phyloP scores from a whole-genome alignment of 35 echinoderm and acorn worm genomes.

The Eucidaris tribuloides region DNA sequence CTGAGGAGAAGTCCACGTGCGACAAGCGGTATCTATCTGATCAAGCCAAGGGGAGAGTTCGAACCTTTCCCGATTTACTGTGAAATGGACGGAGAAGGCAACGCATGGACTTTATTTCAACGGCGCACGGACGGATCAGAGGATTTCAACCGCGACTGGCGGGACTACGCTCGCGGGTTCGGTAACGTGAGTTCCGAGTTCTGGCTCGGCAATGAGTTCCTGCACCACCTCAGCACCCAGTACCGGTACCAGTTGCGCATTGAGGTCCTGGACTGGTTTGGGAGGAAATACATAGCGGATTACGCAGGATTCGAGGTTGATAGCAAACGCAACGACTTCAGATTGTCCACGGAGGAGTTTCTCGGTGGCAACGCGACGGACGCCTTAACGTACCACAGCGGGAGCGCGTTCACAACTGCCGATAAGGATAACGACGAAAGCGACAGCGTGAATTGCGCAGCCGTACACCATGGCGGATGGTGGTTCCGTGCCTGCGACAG shows the following conservation, averaged over 20 bases:
- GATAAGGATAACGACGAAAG: slow-evolving; percentile 93
- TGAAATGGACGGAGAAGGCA: slow-evolving; percentile 75
- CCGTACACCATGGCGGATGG: slow-evolving; percentile 75
- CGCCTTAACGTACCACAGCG: slow-evolving; percentile 70
- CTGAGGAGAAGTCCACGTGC: slow-evolving; percentile 43
- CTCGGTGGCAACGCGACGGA: slow-evolving; percentile 72
- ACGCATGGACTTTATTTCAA: slow-evolving; percentile 88
- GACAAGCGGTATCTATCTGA: slow-evolving; percentile 76
- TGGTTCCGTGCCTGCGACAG: slow-evolving; percentile 91
- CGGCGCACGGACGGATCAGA: slow-evolving; percentile 67
- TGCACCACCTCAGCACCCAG: slow-evolving; percentile 67
- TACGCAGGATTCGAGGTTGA: slow-evolving; percentile 64
- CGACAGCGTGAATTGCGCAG: slow-evolving; percentile 56
- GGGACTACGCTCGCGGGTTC: slow-evolving; percentile 78
- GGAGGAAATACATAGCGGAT: slow-evolving; percentile 49
- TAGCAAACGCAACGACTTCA: slow-evolving; percentile 55
- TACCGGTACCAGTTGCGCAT: slow-evolving; percentile 75
- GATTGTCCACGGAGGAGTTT: slow-evolving; percentile 43
- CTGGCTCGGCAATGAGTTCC: slow-evolving; percentile 84
- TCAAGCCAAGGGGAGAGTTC: slow-evolving; percentile 73
- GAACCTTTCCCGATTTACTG: slow-evolving; percentile 77
- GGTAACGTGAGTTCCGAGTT: slow-evolving; percentile 71
- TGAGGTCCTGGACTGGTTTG: slow-evolving; percentile 60
- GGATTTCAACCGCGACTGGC: slow-evolving; percentile 90
- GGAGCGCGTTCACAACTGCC: slow-evolving; percentile 68